Evolutionary conservation across 2,797 vertebrate species (phyloP).

Genomic region (Acanthornis magna): DNA sequence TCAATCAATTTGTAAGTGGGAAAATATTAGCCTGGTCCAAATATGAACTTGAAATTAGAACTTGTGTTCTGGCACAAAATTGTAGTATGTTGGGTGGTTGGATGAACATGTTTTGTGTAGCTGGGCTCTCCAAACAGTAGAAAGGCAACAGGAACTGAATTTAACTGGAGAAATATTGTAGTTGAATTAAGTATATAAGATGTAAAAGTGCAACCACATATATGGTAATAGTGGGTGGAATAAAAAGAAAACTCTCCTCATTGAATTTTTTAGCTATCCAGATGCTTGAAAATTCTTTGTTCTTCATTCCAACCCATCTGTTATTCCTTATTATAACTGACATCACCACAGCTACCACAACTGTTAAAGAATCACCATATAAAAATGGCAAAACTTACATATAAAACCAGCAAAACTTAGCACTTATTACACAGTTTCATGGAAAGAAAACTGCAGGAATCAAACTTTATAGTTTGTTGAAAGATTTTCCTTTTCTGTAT

Average conservation of each 20-base stretch:
- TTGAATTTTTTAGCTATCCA: constrained; percentile 4
- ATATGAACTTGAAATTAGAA: not conserved
- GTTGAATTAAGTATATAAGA: not conserved
- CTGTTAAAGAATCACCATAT: constrained; percentile 25
- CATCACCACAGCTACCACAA: constrained; percentile 36
- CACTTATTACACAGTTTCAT: constrained; percentile 37
- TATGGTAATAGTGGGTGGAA: not conserved
- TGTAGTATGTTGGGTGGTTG: not conserved
- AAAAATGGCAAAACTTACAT: constrained; percentile 50
- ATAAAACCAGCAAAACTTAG: constrained; percentile 42
- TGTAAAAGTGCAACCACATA: not conserved
- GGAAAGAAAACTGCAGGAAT: constrained; percentile 51
- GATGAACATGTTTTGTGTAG: not conserved
- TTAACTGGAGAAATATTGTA: not conserved
- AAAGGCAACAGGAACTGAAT: not conserved
- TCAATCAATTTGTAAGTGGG: not conserved
- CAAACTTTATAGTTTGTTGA: constrained; percentile 49
- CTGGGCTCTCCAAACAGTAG: not conserved
- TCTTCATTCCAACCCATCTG: constrained; percentile 47
- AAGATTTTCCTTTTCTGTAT: constrained; percentile 42
- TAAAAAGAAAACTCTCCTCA: not conserved
- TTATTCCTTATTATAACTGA: constrained; percentile 43
- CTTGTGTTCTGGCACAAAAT: not conserved
- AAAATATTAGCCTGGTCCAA: not conserved
- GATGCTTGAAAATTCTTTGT: constrained; percentile 48